These are phyloP conservation scores for Chorisops tibialis DNA, from an alignment of 2,888 invertebrate genomes.

Conservation along the genomic window DNA sequence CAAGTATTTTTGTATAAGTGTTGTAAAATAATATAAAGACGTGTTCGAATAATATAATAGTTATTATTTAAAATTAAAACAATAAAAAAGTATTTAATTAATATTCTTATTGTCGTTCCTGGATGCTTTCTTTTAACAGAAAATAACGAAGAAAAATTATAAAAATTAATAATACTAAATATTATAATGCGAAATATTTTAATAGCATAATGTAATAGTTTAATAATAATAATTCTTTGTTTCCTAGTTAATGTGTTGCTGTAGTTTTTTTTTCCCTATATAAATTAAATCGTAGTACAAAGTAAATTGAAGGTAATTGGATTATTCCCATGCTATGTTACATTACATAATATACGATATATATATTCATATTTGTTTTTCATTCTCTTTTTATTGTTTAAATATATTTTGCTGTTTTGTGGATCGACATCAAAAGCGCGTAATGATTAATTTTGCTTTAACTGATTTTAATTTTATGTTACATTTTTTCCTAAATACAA, in stretches of 20 bases:
- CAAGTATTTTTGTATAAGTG: no score
- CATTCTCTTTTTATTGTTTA: slow-evolving; percentile 17
- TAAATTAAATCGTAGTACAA: slow-evolving; percentile 3
- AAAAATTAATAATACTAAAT: slow-evolving; percentile 1
- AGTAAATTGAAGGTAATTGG: neutral
- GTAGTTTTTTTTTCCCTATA: neutral
- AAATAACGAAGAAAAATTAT: neutral
- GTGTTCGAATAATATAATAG: no score
- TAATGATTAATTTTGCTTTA: slow-evolving; percentile 5
- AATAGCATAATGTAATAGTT: no score
- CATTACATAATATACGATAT: neutral
- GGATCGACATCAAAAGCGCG: slow-evolving; percentile 21
- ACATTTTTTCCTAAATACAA: slow-evolving; percentile 7
- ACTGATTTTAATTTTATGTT: slow-evolving; percentile 1
- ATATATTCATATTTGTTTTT: neutral
- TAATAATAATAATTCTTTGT: no score
- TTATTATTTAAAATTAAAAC: no score
- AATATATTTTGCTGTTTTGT: neutral
- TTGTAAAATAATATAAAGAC: no score
- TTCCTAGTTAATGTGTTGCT: no score
- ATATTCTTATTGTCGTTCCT: no score
- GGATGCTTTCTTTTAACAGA: no score
- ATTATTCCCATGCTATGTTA: neutral
- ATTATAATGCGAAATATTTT: slow-evolving; percentile 3
- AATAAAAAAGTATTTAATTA: no score